These are phyloP conservation scores for Indicator maculatus DNA, from an alignment of 2,113 vertebrate genomes.

Conservation along the genomic window DNA sequence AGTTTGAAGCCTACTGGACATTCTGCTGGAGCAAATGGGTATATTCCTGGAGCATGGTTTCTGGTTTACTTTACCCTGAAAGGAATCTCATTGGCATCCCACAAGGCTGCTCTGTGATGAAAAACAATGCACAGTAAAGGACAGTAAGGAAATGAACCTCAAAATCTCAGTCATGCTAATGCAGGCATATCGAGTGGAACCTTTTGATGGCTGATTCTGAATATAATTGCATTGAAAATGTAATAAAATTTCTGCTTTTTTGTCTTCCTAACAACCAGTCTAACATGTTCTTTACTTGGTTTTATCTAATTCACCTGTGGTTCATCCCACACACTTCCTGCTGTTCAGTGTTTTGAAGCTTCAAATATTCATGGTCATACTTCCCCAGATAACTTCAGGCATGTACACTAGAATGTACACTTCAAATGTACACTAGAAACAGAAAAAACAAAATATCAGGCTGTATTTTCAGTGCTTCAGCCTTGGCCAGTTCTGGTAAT, in stretches of 20 bases:
- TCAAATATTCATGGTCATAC: neutral
- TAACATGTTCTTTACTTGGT: neutral
- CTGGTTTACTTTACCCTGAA: neutral
- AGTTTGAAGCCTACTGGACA: neutral
- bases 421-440: neutral
- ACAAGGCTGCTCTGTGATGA: neutral
- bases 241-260: neutral
- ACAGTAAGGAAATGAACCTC: neutral
- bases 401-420: neutral
- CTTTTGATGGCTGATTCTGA: neutral
- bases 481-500: neutral
- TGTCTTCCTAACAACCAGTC: conserved; percentile 16
- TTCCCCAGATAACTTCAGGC: neutral
- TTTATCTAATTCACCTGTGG: neutral
- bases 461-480: neutral
- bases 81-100: neutral
- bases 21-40: neutral
- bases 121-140: neutral
- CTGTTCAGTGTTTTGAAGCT: neutral
- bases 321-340: neutral
- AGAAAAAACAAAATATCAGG: neutral
- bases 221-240: neutral
- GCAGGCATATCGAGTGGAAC: neutral
- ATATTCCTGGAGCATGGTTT: neutral
- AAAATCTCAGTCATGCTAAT: neutral